Conservation (phyloP, 23 tunicate genomes). For the Styela plicata region DNA sequence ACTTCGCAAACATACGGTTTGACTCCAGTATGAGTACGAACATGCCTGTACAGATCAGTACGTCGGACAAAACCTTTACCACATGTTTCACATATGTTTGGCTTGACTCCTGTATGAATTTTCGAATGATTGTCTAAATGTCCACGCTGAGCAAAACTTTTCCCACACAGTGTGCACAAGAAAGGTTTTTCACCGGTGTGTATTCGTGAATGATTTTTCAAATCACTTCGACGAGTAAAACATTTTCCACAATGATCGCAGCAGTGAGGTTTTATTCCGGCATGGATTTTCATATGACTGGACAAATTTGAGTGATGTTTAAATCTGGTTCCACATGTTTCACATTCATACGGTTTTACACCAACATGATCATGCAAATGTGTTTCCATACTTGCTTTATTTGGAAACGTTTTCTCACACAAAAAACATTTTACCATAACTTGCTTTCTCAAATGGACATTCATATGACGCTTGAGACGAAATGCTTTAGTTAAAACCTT, state of each 20-base stretch:
- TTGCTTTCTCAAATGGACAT: background rate
- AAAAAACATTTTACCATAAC: background rate
- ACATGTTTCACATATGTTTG: background rate
- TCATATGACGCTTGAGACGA: background rate
- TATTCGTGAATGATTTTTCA: conserved; percentile 50
- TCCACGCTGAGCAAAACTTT: conserved; percentile 36
- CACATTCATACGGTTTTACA: background rate
- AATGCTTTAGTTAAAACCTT: background rate
- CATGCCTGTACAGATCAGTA: background rate
- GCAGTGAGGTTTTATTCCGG: conserved; percentile 51
- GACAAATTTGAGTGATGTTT: background rate
- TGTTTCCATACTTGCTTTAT: background rate
- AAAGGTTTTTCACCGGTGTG: conserved; percentile 86
- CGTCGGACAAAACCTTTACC: background rate
- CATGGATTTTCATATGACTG: conserved; percentile 48
- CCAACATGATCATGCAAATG: background rate
- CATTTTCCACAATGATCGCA: conserved; percentile 55
- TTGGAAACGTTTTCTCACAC: background rate
- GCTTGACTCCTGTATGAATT: background rate
- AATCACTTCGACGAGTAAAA: conserved; percentile 44
- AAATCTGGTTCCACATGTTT: background rate
- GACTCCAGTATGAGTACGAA: background rate
- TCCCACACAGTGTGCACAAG: conserved; percentile 68
- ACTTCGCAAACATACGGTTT: background rate
- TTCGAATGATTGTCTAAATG: background rate